phyloP scores from a whole-genome alignment of 1,140 invertebrate genomes.

The Hyles vespertilio region DNA sequence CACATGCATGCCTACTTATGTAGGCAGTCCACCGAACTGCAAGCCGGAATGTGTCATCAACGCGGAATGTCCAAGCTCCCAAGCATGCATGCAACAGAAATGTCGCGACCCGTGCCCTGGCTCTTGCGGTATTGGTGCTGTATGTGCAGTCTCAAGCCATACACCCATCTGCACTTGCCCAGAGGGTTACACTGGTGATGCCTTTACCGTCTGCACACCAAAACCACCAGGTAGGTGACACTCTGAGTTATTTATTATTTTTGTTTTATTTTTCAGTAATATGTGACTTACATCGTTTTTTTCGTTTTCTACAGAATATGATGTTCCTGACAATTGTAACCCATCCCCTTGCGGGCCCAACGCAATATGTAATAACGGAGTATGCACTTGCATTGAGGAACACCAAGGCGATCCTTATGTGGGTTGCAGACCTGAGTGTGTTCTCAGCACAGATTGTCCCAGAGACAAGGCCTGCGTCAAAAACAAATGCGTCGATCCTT shows the following conservation, averaged over 20 bases:
- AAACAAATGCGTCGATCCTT: slow-evolving; percentile 84
- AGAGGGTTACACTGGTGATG: slow-evolving; percentile 83
- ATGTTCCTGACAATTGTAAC: slow-evolving; percentile 59
- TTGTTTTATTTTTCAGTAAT: background rate
- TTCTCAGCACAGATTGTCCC: slow-evolving; percentile 81
- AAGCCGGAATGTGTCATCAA: slow-evolving; percentile 85
- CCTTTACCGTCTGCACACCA: slow-evolving; percentile 77
- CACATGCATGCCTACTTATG: slow-evolving; percentile 80
- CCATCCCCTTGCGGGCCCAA: slow-evolving; percentile 83
- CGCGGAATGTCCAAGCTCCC: slow-evolving; percentile 81
- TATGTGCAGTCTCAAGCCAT: slow-evolving; percentile 84
- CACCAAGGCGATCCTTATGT: slow-evolving; percentile 83
- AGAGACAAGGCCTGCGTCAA: slow-evolving; percentile 80
- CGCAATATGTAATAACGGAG: slow-evolving; percentile 77
- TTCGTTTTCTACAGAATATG: slow-evolving; percentile 25
- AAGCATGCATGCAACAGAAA: slow-evolving; percentile 82
- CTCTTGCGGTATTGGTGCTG: slow-evolving; percentile 80
- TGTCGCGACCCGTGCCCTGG: slow-evolving; percentile 84
- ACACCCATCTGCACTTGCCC: slow-evolving; percentile 84
- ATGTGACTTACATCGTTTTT: slow-evolving; percentile 2
- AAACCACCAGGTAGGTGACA: slow-evolving; percentile 62
- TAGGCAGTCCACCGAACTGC: slow-evolving; percentile 84
- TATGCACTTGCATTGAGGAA: slow-evolving; percentile 80
- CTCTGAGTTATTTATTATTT: background rate
- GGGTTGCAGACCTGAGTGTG: slow-evolving; percentile 83